phyloP scores from a whole-genome alignment of 2,113 vertebrate genomes.

The Gadus chalcogrammus region DNA sequence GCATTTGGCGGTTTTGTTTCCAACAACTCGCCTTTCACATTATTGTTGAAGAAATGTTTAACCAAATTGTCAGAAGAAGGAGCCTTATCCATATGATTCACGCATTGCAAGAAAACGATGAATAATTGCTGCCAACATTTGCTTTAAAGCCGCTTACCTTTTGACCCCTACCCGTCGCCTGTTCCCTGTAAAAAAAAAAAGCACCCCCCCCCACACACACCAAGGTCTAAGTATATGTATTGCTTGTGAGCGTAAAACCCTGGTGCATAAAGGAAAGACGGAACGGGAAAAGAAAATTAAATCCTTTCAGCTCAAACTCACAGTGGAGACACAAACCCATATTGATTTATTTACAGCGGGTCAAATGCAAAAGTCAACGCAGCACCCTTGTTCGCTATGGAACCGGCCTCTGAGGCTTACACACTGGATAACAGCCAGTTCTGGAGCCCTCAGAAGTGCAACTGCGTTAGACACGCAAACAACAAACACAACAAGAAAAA shows the following conservation, averaged over 20 bases:
- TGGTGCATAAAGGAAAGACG: background rate
- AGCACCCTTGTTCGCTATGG: slow-evolving; percentile 8
- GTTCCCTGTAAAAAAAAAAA: too few species aligned
- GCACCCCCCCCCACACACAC: background rate
- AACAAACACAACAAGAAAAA: slow-evolving; percentile 5
- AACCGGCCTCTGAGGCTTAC: background rate
- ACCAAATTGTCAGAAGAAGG: too few species aligned
- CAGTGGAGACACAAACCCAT: slow-evolving; percentile 15
- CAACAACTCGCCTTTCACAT: too few species aligned
- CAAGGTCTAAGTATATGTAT: slow-evolving; percentile 44
- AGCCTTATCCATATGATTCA: too few species aligned
- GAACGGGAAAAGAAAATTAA: background rate
- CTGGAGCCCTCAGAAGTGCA: background rate
- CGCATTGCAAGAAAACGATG: too few species aligned
- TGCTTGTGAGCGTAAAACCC: too few species aligned
- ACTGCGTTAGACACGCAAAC: background rate
- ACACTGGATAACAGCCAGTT: slow-evolving; percentile 11
- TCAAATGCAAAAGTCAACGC: slow-evolving; percentile 28
- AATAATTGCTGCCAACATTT: too few species aligned
- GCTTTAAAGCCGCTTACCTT: too few species aligned
- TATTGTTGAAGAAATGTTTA: too few species aligned
- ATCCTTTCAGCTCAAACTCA: slow-evolving; percentile 1
- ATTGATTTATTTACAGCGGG: slow-evolving; percentile 28
- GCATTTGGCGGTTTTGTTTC: too few species aligned
- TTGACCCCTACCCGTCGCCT: too few species aligned